Base-by-base conservation (phyloP, 1,140 invertebrate species). In the Lepeophtheirus salmonis region DNA sequence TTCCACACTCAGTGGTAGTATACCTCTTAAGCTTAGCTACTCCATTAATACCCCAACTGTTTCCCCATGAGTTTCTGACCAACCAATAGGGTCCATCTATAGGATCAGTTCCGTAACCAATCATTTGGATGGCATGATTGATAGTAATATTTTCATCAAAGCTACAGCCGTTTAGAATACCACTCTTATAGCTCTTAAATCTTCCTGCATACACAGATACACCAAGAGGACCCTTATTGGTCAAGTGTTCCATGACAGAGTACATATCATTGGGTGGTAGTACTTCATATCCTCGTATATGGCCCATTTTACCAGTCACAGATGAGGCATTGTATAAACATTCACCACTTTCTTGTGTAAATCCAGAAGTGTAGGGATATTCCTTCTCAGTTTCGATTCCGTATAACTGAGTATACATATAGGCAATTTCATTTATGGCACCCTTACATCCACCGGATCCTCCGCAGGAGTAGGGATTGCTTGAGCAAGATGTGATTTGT, bases 21-120 rank as follows among this genome's bases (percentile, higher is more conserved):
- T 75, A 72, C 23, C 74, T 65, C 1, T 67, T 61, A 68, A 79
- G 78, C 49, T 70, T 67, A 23, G 80, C 70, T 65, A 78, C 80
- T 2, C 78, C 77, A 48, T 72, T 54, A 14, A 73, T 68, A 60
- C 77, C 77, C 78, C 78, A 80, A 20, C 50, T 53, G 14, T 17
- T 50, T 6, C 65, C 63, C 67, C 67, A 68, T 52, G 66, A 67
- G 68, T 79, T 79, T 67, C 79, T 79, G 23, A 79, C 73, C 23
- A 79, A 68, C 77, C 76, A 79, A 67, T 77, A 79, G 48, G 73
- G 69, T 26, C 65, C 63, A 6, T 67, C 67, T 30, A 63, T 41
- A 10, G 64, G 63, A 18, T 64, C 63, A 1, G 62, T 61, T n/a
- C 69, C 69, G 61, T 71, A 71, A 2, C 70, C 70, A 20, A 71